A percentile compares a stretch with the other conserved stretches of the same genome.
phyloP scores from a whole-genome alignment of 2,888 invertebrate genomes.

The Lasioglossum pauxillum region DNA sequence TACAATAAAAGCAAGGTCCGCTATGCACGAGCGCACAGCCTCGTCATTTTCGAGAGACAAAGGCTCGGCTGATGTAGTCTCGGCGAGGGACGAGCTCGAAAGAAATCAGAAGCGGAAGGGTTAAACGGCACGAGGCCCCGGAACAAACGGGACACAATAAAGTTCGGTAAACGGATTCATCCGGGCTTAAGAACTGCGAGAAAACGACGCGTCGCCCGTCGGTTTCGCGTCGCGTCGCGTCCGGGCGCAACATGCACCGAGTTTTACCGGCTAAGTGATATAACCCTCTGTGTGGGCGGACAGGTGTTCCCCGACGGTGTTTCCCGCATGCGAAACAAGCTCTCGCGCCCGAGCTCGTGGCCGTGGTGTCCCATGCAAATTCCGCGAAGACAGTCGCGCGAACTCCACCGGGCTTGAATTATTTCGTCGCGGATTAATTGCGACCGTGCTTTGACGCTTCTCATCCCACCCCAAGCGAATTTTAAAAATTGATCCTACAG shows the following conservation, averaged over 20 bases:
- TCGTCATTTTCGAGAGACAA: background rate
- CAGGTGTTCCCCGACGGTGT: conserved; percentile 62
- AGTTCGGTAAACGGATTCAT: conserved; percentile 28
- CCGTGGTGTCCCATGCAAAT: conserved; percentile 13
- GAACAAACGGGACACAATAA: conserved; percentile 11
- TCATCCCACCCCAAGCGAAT: background rate
- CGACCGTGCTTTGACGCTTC: background rate
- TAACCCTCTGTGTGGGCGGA: conserved; percentile 70
- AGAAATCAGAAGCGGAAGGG: background rate
- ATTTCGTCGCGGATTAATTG: conserved; percentile 7
- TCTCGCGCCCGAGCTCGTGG: background rate
- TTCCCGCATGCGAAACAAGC: conserved; percentile 40
- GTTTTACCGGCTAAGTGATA: conserved; percentile 70
- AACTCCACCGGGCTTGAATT: conserved; percentile 26
- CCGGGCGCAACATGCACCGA: conserved; percentile 29
- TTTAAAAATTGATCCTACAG: background rate
- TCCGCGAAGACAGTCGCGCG: conserved; percentile 16
- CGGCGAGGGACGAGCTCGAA: background rate
- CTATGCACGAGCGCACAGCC: background rate
- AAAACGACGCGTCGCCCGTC: background rate
- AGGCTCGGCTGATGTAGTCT: background rate
- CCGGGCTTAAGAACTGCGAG: conserved; percentile 1
- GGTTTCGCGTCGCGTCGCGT: background rate
- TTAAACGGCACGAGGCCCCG: background rate
- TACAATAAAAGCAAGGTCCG: too few relatives aligned